Conservation (phyloP, 2,113 vertebrate species). For the Neolamprologus fasciatus region DNA sequence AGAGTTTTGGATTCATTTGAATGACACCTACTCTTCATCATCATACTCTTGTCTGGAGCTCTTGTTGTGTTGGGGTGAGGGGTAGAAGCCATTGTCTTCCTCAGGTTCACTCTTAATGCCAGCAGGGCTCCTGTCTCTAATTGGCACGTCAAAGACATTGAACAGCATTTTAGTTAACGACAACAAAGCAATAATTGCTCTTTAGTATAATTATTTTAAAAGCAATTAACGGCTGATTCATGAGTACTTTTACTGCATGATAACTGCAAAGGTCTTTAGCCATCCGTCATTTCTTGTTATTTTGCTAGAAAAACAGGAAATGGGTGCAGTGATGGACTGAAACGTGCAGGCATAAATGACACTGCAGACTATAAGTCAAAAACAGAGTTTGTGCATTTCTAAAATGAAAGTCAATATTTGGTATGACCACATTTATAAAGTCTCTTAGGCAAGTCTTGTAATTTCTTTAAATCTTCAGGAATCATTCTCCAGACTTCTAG, state of each 20-base stretch:
- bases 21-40: slow-evolving; percentile 82
- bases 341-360: background rate
- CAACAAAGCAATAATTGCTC: background rate
- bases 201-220: background rate
- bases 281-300: background rate
- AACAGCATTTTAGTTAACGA: background rate
- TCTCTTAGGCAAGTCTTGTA: background rate
- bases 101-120: slow-evolving; percentile 87
- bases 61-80: slow-evolving; percentile 80
- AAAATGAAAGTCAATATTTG: background rate
- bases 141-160: background rate
- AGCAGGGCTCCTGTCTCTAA: slow-evolving; percentile 71
- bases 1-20: background rate
- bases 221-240: background rate
- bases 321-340: background rate
- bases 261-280: background rate
- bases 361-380: background rate
- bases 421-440: background rate
- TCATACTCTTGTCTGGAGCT: slow-evolving; percentile 80
- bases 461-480: background rate
- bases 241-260: background rate
- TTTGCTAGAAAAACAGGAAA: background rate
- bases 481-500: background rate
- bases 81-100: slow-evolving; percentile 78
- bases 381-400: background rate